Percentiles rank a stretch among this genome's conserved stretches.
These are phyloP conservation scores for Rhagophthalmus giganteus DNA, from an alignment of 2,888 invertebrate species.

Conservation along the genomic window DNA sequence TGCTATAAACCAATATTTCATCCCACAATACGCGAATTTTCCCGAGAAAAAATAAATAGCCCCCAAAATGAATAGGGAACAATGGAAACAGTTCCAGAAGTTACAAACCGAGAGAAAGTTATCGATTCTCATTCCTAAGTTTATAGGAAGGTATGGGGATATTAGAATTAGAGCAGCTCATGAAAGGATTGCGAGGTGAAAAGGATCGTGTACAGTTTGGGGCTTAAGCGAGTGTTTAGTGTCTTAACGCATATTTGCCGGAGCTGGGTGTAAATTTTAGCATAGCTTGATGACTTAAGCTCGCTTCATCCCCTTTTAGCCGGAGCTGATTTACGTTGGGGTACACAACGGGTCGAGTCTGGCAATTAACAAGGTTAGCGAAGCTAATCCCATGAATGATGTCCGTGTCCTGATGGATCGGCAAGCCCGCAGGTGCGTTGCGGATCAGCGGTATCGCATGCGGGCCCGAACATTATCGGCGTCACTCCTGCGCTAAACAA, in stretches of 20 bases:
- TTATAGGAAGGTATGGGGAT: conserved; percentile 23
- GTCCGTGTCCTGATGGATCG: conserved; percentile 53
- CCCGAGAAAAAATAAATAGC: too few species aligned
- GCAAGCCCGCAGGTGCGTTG: conserved; percentile 43
- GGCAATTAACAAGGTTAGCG: conserved; percentile 60
- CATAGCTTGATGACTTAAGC: conserved; percentile 56
- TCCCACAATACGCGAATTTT: too few species aligned
- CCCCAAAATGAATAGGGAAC: too few species aligned
- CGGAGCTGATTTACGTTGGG: conserved; percentile 56
- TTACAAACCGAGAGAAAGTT: conserved; percentile 7
- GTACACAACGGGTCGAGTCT: conserved; percentile 52
- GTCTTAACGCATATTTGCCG: conserved; percentile 39
- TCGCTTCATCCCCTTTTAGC: conserved; percentile 55
- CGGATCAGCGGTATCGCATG: conserved; percentile 43
- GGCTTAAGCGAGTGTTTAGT: conserved; percentile 31
- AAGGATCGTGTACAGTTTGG: conserved; percentile 20
- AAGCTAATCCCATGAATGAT: conserved; percentile 59
- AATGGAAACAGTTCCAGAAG: background rate
- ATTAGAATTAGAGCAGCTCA: conserved; percentile 24
- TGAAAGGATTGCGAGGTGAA: conserved; percentile 29
- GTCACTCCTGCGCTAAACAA: conserved; percentile 45
- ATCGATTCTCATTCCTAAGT: conserved; percentile 21
- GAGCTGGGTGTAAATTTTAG: conserved; percentile 50
- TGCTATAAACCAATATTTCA: too few species aligned
- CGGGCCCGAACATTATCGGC: conserved; percentile 40